phyloP scores from a whole-genome alignment of 1,140 invertebrate species.

The Amyelois transitella region DNA sequence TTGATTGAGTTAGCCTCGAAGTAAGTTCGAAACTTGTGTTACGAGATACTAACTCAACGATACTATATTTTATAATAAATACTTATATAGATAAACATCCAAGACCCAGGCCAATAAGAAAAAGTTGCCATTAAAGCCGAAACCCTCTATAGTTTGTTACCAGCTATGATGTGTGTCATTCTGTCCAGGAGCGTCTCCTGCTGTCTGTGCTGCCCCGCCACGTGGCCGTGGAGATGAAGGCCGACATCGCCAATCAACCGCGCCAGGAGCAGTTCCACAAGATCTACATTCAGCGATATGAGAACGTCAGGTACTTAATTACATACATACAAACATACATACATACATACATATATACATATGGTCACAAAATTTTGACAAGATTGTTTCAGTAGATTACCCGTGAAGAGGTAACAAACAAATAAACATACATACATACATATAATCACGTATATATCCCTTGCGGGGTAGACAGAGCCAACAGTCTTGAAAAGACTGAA shows the following conservation, averaged over 20 bases:
- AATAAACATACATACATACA: neutral
- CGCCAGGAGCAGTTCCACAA: conserved; percentile 97
- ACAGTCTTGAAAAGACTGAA: too few species aligned
- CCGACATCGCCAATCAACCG: conserved; percentile 93
- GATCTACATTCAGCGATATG: conserved; percentile 97
- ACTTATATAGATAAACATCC: too few species aligned
- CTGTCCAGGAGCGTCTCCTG: conserved; percentile 87
- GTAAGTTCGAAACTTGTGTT: too few species aligned
- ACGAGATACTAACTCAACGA: too few species aligned
- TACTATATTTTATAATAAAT: too few species aligned
- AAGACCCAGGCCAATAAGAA: too few species aligned
- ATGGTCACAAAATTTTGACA: neutral
- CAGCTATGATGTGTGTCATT: conserved; percentile 5
- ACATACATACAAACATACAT: neutral
- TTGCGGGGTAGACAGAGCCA: too few species aligned
- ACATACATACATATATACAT: neutral
- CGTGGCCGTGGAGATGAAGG: conserved; percentile 98
- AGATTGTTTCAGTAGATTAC: neutral
- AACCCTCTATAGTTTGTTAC: too few species aligned
- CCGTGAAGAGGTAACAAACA: too few species aligned
- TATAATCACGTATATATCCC: too few species aligned
- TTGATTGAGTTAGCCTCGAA: too few species aligned
- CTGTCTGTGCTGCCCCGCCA: conserved; percentile 95
- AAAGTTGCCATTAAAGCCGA: too few species aligned
- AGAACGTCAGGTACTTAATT: conserved; percentile 90